Evolutionary conservation across 2,113 vertebrate species (phyloP), one percentile per base, ranked within the genome.

Genomic region (Pardalotus punctatus): DNA sequence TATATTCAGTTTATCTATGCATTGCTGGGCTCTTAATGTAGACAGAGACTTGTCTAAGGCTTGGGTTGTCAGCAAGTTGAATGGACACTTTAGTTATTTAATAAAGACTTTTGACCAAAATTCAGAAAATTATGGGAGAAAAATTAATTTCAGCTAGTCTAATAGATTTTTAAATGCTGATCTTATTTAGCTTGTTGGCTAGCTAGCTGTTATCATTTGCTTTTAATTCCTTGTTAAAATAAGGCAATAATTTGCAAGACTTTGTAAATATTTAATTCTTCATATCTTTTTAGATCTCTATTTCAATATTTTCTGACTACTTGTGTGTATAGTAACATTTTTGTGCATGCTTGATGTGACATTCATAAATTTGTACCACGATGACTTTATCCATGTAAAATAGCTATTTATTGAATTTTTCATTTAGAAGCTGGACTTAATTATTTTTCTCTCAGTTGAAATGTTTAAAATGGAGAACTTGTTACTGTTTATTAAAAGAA

Each of bases 191-290:
- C 35, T 27, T 60, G 57, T 60, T 60, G 57, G 35, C 57, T 60
- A 60, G 15, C 57, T 60, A 60, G 57, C 57, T 60, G 35, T 16
- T 60, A 36, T 60, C 5, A 10, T 67, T 67, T 66, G 47, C 43
- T 66, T 66, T 66, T 67, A 98, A 98, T 98, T 98, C 97, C 97
- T 98, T 98, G 97, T 98, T 98, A 98, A 98, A 98, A 98, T 98
- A 98, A 99, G 99, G 99, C 99, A 99, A 99, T 99, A 99, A 99
- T 99, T 98, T 98, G 98, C 97, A 98, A 97, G 96, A 97, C 98
- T 98, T 98, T 99, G 99, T 99, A 99, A 98, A 99, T 99, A 99
- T 99, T 98, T 98, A 99, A 98, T 98, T 97, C 98, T 98, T 96
- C 96, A 98, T 98, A 93, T 97, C 97, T 97, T 97, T 97, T 97